Conservation (phyloP, 2,888 invertebrate species). For the Xylota segnis region DNA sequence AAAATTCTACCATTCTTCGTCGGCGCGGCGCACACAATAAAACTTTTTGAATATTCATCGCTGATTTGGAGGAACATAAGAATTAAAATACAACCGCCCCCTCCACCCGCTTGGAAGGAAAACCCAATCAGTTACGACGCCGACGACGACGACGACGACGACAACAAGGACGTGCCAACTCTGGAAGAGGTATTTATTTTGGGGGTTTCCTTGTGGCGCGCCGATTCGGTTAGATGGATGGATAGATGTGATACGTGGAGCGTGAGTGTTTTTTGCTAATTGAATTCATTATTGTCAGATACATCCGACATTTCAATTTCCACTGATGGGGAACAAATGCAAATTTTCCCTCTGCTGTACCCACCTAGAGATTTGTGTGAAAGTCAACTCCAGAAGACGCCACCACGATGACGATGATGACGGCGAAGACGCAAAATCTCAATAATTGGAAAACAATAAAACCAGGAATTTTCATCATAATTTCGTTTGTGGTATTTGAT, state of each 20-base stretch:
- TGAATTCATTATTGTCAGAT: slow-evolving; percentile 77
- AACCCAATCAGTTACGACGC: slow-evolving; percentile 59
- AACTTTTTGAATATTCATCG: slow-evolving; percentile 76
- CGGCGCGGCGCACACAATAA: slow-evolving; percentile 51
- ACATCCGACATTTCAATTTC: slow-evolving; percentile 75
- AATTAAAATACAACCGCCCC: slow-evolving; percentile 52
- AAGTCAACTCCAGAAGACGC: slow-evolving; percentile 37
- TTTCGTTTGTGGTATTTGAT: slow-evolving; percentile 76
- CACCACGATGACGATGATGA: slow-evolving; percentile 12
- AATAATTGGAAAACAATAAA: slow-evolving; percentile 77
- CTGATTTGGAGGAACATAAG: slow-evolving; percentile 58
- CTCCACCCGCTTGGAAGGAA: background rate
- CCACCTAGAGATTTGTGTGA: slow-evolving; percentile 32
- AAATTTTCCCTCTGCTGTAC: slow-evolving; percentile 55
- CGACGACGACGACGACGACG: slow-evolving; percentile 27
- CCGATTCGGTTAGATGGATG: slow-evolving; percentile 37
- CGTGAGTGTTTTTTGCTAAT: slow-evolving; percentile 76
- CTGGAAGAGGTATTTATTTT: slow-evolving; percentile 44
- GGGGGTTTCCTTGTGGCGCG: slow-evolving; percentile 3
- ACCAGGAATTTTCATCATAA: slow-evolving; percentile 76
- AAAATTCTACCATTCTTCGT: slow-evolving; percentile 66
- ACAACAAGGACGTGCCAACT: slow-evolving; percentile 39
- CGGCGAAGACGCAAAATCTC: slow-evolving; percentile 59
- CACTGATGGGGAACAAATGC: slow-evolving; percentile 50
- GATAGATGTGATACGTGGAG: slow-evolving; percentile 73